Evolutionary conservation across 2,113 vertebrate genomes (phyloP).

Genomic region (Bubo blakistoni): DNA sequence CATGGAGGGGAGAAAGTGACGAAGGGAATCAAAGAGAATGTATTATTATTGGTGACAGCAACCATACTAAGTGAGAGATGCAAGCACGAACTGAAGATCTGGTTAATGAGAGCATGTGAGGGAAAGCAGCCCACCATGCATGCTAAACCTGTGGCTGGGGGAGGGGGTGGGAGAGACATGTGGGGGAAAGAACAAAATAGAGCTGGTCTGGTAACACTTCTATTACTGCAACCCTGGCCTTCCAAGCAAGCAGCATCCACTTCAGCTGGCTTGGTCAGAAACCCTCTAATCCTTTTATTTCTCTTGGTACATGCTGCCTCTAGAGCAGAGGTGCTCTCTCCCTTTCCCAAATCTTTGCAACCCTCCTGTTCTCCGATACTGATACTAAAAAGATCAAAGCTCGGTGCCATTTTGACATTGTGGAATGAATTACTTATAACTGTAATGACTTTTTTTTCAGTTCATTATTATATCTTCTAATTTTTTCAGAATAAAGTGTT

Average conservation of each 20-base stretch:
- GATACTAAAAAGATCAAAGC: not conserved
- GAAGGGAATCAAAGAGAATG: conserved; percentile 45
- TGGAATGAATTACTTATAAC: not conserved
- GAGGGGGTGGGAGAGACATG: not conserved
- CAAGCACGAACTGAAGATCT: not conserved
- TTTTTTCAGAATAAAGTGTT: not conserved
- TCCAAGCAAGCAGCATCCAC: not conserved
- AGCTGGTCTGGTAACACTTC: not conserved
- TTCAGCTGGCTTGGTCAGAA: not conserved
- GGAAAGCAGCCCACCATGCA: not conserved
- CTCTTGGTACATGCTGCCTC: rapidly evolving
- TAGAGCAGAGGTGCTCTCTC: not conserved
- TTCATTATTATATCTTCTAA: not conserved
- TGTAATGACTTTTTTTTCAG: not conserved
- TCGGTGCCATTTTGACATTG: not conserved
- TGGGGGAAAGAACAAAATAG: not conserved
- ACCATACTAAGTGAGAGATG: not conserved
- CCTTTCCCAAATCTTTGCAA: not conserved
- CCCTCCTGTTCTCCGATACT: not conserved
- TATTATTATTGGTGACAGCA: conserved; percentile 24
- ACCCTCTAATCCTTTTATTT: not conserved
- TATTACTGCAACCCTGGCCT: not conserved
- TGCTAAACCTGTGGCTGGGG: not conserved
- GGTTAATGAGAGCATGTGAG: conserved; percentile 1
- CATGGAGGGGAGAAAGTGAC: not conserved